Conservation (phyloP, 2,113 vertebrate species). For the Seriola quinqueradiata region DNA sequence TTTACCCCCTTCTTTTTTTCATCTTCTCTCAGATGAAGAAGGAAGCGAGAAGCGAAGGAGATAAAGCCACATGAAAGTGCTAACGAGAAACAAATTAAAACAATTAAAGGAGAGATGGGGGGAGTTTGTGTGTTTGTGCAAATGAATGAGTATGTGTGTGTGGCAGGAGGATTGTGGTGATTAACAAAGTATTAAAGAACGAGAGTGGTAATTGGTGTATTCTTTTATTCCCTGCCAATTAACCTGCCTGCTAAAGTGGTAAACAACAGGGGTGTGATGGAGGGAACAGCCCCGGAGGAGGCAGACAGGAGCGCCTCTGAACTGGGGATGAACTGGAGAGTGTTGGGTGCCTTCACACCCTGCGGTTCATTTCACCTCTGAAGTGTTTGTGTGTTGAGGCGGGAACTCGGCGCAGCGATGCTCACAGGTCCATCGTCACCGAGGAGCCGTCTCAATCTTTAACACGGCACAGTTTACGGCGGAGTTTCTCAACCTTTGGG, state of each 20-base stretch:
- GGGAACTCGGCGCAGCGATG: no score
- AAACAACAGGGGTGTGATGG: slow-evolving; percentile 24
- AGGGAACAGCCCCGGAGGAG: not conserved
- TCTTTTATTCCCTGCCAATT: slow-evolving; percentile 61
- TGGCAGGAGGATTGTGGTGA: not conserved
- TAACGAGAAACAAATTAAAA: slow-evolving; percentile 68
- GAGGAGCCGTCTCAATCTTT: no score
- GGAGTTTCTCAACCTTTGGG: not conserved
- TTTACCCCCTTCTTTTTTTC: not conserved
- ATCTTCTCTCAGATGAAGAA: not conserved
- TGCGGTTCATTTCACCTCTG: not conserved
- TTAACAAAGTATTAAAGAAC: slow-evolving; percentile 42
- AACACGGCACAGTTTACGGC: no score
- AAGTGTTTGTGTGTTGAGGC: not conserved
- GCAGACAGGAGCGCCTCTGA: not conserved
- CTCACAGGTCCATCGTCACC: no score
- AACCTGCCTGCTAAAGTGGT: slow-evolving; percentile 20
- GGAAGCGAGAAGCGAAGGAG: slow-evolving; percentile 6
- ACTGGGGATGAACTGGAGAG: not conserved
- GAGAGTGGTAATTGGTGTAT: slow-evolving; percentile 41
- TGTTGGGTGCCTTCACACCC: not conserved
- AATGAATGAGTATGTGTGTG: not conserved
- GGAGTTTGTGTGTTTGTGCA: slow-evolving; percentile 31
- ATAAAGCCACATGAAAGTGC: slow-evolving; percentile 8
- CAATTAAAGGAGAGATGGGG: slow-evolving; percentile 51